phyloP scores from a whole-genome alignment of 1,140 invertebrate species.

The Bicyclus anynana region DNA sequence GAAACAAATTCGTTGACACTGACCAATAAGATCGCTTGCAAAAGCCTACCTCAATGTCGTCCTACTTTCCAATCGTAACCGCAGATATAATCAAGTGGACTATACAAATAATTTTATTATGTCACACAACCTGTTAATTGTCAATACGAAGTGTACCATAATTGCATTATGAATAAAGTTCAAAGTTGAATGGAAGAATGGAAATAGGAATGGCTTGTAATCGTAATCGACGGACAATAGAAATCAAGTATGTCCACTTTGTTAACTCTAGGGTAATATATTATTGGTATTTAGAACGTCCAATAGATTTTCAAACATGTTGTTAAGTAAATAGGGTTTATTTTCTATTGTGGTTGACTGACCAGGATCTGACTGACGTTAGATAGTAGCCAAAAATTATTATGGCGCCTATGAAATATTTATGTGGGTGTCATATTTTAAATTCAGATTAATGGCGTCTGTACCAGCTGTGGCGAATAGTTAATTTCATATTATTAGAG shows the following conservation, averaged over 20 bases:
- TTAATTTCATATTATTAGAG: conserved; percentile 20
- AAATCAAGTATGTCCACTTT: conserved; percentile 19
- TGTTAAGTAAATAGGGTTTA: background rate
- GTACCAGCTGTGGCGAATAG: conserved; percentile 15
- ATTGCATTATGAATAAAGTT: conserved; percentile 7
- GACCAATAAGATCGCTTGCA: conserved; percentile 63
- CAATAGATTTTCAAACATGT: conserved; percentile 1
- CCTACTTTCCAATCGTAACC: conserved; percentile 66
- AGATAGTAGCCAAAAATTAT: conserved; percentile 33
- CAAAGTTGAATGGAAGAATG: conserved; percentile 19
- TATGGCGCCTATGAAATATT: conserved; percentile 41
- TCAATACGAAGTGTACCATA: conserved; percentile 8
- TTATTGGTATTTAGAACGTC: background rate
- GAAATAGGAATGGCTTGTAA: conserved; percentile 21
- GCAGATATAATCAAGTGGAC: conserved; percentile 54
- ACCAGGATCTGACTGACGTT: conserved; percentile 39
- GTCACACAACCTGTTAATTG: conserved; percentile 28
- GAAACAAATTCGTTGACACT: conserved; percentile 68
- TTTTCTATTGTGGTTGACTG: background rate
- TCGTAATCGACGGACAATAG: conserved; percentile 25
- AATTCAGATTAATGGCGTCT: conserved; percentile 18
- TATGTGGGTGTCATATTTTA: conserved; percentile 39
- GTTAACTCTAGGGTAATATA: conserved; percentile 12
- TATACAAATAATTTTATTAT: conserved; percentile 58
- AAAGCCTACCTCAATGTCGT: conserved; percentile 71